Evolutionary conservation across 1,140 invertebrate species (phyloP).

Genomic region (Drosophila trapezifrons): DNA sequence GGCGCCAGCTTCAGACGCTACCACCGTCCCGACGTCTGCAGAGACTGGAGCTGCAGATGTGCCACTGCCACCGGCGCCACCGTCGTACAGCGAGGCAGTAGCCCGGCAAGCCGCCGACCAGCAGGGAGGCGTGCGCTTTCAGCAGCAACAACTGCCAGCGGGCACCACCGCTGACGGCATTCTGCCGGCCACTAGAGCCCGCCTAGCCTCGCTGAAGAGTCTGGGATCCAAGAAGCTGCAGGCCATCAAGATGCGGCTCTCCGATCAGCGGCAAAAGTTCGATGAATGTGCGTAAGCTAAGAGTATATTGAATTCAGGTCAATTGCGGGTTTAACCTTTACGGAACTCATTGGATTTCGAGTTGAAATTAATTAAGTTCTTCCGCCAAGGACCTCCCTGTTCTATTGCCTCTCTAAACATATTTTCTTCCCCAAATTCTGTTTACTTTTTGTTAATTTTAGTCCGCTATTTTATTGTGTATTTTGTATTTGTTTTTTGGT

Average conservation of each 20-base stretch:
- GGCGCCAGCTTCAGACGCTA: conserved; percentile 9
- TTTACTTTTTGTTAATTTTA: conserved; percentile 46
- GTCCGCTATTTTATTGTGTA: conserved; percentile 30
- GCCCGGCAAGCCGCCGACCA: conserved; percentile 31
- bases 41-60: conserved; percentile 12
- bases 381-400: background rate
- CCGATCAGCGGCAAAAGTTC: conserved; percentile 85
- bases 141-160: conserved; percentile 70
- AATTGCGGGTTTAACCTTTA: background rate
- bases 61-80: conserved; percentile 58
- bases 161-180: conserved; percentile 72
- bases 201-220: conserved; percentile 87
- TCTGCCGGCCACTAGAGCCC: conserved; percentile 85
- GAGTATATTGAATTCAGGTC: background rate
- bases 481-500: conserved; percentile 42
- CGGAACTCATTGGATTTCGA: background rate
- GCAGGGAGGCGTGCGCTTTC: conserved; percentile 52
- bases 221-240: conserved; percentile 88
- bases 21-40: conserved; percentile 6
- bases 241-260: conserved; percentile 88
- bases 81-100: conserved; percentile 56
- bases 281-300: conserved; percentile 78
- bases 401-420: conserved; percentile 13
- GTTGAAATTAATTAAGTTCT: background rate
- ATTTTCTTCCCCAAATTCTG: conserved; percentile 37